These are phyloP conservation scores for Gandaritis pyraliata DNA, from an alignment of 2,888 invertebrate genomes.

Conservation along the genomic window DNA sequence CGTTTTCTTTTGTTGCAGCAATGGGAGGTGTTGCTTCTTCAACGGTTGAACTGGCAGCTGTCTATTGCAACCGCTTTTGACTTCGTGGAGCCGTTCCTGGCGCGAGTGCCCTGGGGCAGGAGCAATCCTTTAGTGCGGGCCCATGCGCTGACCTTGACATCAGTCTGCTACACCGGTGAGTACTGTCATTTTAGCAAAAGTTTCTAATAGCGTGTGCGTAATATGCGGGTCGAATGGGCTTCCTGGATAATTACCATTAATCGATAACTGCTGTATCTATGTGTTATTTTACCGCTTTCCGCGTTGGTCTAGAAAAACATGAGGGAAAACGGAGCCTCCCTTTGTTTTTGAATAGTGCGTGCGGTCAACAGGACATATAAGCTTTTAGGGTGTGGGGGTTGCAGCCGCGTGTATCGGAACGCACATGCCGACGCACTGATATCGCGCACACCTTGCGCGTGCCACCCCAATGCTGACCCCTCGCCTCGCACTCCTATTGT, in stretches of 20 bases:
- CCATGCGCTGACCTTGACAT: constrained; percentile 90
- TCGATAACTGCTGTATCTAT: constrained; percentile 55
- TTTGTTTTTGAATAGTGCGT: constrained; percentile 68
- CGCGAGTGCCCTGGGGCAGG: constrained; percentile 86
- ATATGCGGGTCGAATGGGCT: constrained; percentile 66
- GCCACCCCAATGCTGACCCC: constrained; percentile 72
- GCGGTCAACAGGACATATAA: constrained; percentile 55
- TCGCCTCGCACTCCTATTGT: constrained; percentile 63
- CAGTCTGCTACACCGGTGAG: constrained; percentile 92
- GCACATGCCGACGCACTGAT: constrained; percentile 79
- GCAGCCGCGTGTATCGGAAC: constrained; percentile 72
- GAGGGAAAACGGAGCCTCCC: constrained; percentile 53
- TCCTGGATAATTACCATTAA: constrained; percentile 62
- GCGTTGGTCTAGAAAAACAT: constrained; percentile 31
- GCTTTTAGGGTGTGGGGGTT: constrained; percentile 57
- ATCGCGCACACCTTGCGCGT: constrained; percentile 80
- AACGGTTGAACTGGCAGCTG: constrained; percentile 91
- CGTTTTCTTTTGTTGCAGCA: constrained; percentile 82
- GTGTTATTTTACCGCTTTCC: constrained; percentile 34
- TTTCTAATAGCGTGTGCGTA: constrained; percentile 41
- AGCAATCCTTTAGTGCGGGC: constrained; percentile 86
- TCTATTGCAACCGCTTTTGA: constrained; percentile 92
- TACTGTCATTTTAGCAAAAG: constrained; percentile 38
- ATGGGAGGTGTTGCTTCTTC: constrained; percentile 91
- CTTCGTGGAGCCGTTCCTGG: constrained; percentile 91